Evolutionary conservation across 2,113 vertebrate species (phyloP), one percentile per base, ranked within the genome.

Genomic region (Cavia aperea): DNA sequence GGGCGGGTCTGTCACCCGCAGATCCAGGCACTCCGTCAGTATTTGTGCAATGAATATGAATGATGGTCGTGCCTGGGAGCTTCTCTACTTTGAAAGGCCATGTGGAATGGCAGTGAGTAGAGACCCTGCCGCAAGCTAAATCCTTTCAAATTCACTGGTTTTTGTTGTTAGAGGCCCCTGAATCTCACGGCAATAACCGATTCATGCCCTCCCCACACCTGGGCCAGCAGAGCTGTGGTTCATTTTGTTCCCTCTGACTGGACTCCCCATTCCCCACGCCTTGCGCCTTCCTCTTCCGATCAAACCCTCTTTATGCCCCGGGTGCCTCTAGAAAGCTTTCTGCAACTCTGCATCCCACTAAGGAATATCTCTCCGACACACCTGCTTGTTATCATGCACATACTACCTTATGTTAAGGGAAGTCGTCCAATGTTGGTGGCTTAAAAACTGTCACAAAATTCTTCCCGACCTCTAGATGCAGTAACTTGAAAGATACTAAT

Each of bases 371-470:
- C 29, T 72, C 39, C 82, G 43, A 21, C 56, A 77, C 46, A 51
- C 3, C 16, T 10, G 39, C 18, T 21, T 77, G 63, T n/a, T 39
- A 70, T 39, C 13, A 5, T 5, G 12, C 31, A n/a, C 21, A n/a
- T 63, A 19, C 49, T 26, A 2, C 4, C 4, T 15, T 6, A 0
- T 4, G 21, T 1, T 13, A 16, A 68, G 84, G 23, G 63, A 56
- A 56, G 9, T n/a, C 81, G 54, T 36, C 24, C 72, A 7, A 9
- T 68, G n/a, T 79, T 68, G 65, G 15, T 60, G n/a, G 36, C 56
- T 39, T 36, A 43, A 70, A 26, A n/a, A 49, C 58, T 89, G 62
- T 58, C 58, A 8, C 72, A n/a, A 39, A n/a, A 43, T 46, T 58
- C 43, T 31, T 62, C 21, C 46, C 51, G 70, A 86, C 33, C 49